phyloP scores from a whole-genome alignment of 2,888 invertebrate genomes.

The Apoderus coryli region DNA sequence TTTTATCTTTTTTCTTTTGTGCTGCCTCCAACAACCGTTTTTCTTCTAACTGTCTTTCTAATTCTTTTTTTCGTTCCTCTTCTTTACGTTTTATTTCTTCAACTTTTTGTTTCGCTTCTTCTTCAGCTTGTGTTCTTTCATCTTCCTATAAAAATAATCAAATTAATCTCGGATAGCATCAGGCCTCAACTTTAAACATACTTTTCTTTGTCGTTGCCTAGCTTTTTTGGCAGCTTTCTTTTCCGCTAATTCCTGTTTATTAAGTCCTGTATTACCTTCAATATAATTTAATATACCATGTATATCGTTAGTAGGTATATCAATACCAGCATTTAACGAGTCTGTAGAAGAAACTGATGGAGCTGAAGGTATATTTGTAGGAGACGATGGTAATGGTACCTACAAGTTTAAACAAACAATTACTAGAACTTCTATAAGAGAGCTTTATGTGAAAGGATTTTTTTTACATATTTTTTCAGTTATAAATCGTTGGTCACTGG shows the following conservation, averaged over 20 bases:
- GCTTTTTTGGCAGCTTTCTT: conserved; percentile 77
- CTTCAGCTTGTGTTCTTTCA: conserved; percentile 22
- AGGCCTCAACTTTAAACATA: conserved; percentile 23
- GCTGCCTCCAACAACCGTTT: conserved; percentile 23
- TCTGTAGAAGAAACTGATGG: conserved; percentile 17
- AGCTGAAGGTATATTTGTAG: conserved; percentile 19
- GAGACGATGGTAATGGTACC: conserved; percentile 19
- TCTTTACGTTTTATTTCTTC: conserved; percentile 22
- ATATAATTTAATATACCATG: conserved; percentile 31
- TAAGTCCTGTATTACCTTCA: conserved; percentile 27
- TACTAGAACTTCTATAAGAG: no score
- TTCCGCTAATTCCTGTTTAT: conserved; percentile 28
- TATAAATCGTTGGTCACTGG: no score
- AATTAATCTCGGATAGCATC: conserved; percentile 3
- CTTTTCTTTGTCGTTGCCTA: conserved; percentile 63
- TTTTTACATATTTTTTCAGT: no score
- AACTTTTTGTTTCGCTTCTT: conserved; percentile 20
- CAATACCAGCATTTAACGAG: conserved; percentile 13
- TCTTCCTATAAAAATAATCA: conserved; percentile 23
- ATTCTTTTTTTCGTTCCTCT: conserved; percentile 29
- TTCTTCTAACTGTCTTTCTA: conserved; percentile 25
- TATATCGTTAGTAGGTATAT: conserved; percentile 22
- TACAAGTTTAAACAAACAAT: no score
- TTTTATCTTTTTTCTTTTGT: conserved; percentile 20
- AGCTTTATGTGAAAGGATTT: no score